Percentiles rank a stretch among this genome's conserved stretches.
phyloP scores from a whole-genome alignment of 2,113 vertebrate genomes.

The Oceanites oceanicus region DNA sequence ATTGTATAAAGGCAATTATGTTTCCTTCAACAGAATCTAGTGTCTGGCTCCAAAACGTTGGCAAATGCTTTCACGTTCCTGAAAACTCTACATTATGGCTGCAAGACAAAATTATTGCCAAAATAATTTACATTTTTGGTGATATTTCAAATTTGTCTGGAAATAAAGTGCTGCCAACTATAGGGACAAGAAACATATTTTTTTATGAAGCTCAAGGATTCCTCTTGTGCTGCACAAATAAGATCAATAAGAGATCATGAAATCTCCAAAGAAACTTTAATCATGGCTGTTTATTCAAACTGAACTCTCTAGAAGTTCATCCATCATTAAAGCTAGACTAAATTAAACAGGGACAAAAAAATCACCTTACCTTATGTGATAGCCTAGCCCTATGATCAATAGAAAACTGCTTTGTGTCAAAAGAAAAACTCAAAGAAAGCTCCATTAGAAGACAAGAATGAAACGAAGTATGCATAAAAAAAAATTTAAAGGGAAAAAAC shows the following conservation, averaged over 20 bases:
- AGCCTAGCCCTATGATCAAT: not conserved
- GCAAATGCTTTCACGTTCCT: not conserved
- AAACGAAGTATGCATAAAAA: not conserved
- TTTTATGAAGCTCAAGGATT: not conserved
- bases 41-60: not conserved
- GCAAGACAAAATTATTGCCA: not conserved
- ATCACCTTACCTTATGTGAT: not conserved
- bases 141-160: not conserved
- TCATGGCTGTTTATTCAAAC: not conserved
- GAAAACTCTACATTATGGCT: not conserved
- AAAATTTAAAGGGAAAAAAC: not conserved
- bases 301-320: not conserved
- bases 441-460: not conserved
- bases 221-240: not conserved
- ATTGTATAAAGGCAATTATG: not conserved
- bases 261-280: not conserved
- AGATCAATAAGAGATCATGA: not conserved
- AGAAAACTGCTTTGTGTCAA: not conserved
- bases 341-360: not conserved
- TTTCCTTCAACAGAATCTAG: not conserved
- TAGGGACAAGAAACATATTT: not conserved
- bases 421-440: not conserved
- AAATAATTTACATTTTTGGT: not conserved
- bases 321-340: not conserved
- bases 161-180: not conserved